Conservation (phyloP, 1,140 invertebrate genomes). For the Penaeus chinensis region DNA sequence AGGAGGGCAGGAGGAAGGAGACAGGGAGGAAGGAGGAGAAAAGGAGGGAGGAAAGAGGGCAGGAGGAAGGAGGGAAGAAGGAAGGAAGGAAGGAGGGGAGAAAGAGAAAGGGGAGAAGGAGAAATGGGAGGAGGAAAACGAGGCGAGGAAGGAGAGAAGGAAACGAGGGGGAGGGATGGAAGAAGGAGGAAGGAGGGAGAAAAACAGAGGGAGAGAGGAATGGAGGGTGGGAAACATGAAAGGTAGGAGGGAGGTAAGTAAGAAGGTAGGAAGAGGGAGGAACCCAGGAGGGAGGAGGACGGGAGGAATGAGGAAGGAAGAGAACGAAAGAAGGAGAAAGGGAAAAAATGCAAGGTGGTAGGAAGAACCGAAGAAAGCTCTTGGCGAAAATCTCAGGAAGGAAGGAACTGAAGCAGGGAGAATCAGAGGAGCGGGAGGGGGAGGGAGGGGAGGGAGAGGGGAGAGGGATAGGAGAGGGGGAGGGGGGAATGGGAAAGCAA, state of each 20-base stretch:
- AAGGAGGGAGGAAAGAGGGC: background rate
- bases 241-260: background rate
- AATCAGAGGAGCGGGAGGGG: background rate
- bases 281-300: background rate
- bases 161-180: background rate
- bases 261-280: background rate
- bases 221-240: slow-evolving; percentile 4
- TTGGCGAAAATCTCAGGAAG: background rate
- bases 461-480: background rate
- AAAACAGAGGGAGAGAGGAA: background rate
- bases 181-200: background rate
- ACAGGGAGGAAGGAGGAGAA: background rate
- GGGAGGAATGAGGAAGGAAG: slow-evolving; percentile 20
- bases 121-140: background rate
- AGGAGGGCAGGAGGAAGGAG: no score
- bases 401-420: background rate
- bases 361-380: background rate
- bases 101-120: background rate
- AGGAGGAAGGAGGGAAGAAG: background rate
- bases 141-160: background rate
- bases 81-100: background rate
- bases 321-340: slow-evolving; percentile 1
- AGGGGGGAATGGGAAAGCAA: no score
- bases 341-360: background rate
- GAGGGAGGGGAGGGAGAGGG: background rate